Evolutionary conservation across 2,888 invertebrate species (phyloP).

Genomic region (Malthinus flaveolus): DNA sequence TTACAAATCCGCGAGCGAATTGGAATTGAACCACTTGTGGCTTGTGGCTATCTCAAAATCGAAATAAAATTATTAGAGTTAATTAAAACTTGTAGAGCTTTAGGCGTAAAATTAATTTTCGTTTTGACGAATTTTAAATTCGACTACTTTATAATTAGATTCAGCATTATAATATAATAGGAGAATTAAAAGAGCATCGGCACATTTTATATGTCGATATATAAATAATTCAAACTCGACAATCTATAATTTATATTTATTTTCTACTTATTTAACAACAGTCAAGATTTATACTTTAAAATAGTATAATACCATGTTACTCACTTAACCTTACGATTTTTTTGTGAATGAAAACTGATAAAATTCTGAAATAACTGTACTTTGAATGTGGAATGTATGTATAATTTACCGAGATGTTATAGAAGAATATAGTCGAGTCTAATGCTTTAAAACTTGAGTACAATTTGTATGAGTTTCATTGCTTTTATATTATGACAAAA

Average conservation of each 20-base stretch:
- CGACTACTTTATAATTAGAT: constrained; percentile 23
- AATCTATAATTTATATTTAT: constrained; percentile 26
- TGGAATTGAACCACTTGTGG: too few species aligned
- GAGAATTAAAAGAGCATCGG: too few species aligned
- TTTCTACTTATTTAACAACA: constrained; percentile 22
- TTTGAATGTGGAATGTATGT: constrained; percentile 8
- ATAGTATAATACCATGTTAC: constrained; percentile 17
- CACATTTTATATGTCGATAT: too few species aligned
- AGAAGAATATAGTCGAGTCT: background rate
- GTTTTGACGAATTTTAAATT: constrained; percentile 20
- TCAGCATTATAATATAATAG: constrained; percentile 2
- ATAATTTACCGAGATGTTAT: constrained; percentile 11
- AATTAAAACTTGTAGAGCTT: background rate
- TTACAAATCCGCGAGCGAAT: too few species aligned
- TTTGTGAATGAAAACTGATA: constrained; percentile 11
- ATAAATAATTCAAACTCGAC: constrained; percentile 10
- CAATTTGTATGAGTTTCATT: too few species aligned
- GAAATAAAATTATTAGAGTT: too few species aligned
- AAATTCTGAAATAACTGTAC: constrained; percentile 14
- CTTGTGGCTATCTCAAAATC: too few species aligned
- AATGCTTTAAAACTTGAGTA: too few species aligned
- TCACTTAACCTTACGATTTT: constrained; percentile 15
- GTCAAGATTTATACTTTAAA: constrained; percentile 21
- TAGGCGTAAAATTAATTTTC: background rate
- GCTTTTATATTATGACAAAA: too few species aligned